Evolutionary conservation across 2,797 vertebrate species (phyloP), one percentile per base, ranked within the genome.

Genomic region (Lepilemur ruficaudatus): DNA sequence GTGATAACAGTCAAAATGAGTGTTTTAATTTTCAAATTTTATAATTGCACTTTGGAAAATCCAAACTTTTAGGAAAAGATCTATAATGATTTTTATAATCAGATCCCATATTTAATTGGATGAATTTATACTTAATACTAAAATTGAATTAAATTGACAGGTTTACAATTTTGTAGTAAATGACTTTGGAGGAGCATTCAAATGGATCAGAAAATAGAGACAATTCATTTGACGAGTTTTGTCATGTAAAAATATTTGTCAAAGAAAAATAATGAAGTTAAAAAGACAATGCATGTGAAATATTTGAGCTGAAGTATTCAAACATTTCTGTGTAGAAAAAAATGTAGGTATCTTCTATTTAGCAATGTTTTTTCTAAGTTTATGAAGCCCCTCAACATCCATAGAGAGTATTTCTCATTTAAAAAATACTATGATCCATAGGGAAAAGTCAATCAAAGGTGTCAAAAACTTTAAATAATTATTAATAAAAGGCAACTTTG

Each of bases 241-340:
- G 20, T 85, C 52, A 61, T 89, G 11, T 32, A 75, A 80, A 90
- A 67, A 65, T 89, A 89, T 93, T 89, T 94, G 67, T 55, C 59
- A 90, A 61, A 78, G 73, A 14, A 70, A 88, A 61, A 25, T 69
- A 75, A 85, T 20, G 28, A 92, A 89, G n/a, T 67, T 10, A 85
- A 59, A 86, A 94, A 55, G 28, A 87, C 10, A 87, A 22, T 59
- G 61, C 32, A 69, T 59, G 41, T 48, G 35, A 75, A 89, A 81
- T 48, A 92, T 46, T 72, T 85, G 41, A n/a, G 25, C 43, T 80
- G 7, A 84, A 65, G 12, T 46, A 38, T 7, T 86, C 30, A 75
- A 14, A 79, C 0, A 17, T 90, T 88, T 94, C 28, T 35, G 2
- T 20, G 78, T 10, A 82, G 7, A 88, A 84, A 73, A 73, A 28